Evolutionary conservation across 2,797 vertebrate genomes (phyloP), one percentile per base, ranked within the genome.

Genomic region (Phrynocephalus vlangalii): DNA sequence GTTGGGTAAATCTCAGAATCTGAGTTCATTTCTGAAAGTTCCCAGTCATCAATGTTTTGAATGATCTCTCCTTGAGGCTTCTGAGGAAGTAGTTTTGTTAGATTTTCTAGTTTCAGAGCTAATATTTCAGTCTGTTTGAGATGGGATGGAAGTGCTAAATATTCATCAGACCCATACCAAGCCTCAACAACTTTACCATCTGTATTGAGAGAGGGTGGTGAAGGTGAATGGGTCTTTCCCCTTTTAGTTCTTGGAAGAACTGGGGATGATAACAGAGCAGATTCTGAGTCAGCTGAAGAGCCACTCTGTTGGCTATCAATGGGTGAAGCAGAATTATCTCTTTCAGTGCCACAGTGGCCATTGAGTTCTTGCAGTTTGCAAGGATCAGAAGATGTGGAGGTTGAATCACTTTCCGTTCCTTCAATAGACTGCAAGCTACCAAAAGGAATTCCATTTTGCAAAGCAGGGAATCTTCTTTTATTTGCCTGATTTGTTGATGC

Each of bases 111-210:
- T 87, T 98, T 98, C 95, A 98, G 93, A 26, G 98, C 97, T 89
- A 99, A 94, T 83, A 98, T 97, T 97, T 99, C 99, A 0, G 98
- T 98, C 96, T 99, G 97, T 50, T 94, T 98, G 63, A 99, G 97
- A 90, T 99, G 98, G 72, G 98, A 97, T 1, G 99, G 99, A 67
- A 99, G 98, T 0, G 98, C 98, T 91, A 99, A 96, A 94, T 99
- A 99, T 94, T 99, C 99, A 44, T 99, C 99, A 0, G 98, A 99
- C 22, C 98, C 99, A 44, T 98, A 99, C 98, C 98, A 99, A 85
- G 96, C 96, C 56, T 98, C 97, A 70, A 91, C 95, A 48, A 96
- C 96, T 82, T 97, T 96, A 76, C 88, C 90, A 1, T 0, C 93
- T 83, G 92, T 95, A 50, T 94, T 82, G 78, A 89, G n/a, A 0